Percentiles rank a stretch among this genome's conserved stretches.
Evolutionary conservation across 2,113 vertebrate genomes (phyloP).

Genomic region (Oceanites oceanicus): DNA sequence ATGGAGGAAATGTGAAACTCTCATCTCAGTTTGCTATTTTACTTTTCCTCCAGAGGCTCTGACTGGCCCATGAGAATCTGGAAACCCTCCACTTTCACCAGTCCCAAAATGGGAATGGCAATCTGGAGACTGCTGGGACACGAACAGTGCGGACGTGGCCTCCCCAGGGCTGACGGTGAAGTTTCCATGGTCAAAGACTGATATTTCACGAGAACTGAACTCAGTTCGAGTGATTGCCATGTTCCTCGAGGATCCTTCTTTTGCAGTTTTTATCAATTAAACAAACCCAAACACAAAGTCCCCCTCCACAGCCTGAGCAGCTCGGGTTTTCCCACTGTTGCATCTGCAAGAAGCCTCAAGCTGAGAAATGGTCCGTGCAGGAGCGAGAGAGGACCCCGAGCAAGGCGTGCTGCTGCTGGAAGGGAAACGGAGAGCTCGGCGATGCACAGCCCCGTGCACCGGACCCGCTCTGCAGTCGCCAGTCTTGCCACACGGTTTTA

Average conservation of each 20-base stretch:
- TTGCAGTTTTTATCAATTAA: background rate
- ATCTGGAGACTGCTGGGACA: background rate
- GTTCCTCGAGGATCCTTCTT: background rate
- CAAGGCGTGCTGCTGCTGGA: background rate
- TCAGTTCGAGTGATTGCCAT: rapidly evolving
- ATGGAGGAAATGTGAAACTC: background rate
- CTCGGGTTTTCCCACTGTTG: rapidly evolving
- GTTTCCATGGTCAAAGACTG: background rate
- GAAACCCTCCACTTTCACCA: background rate
- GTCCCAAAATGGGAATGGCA: background rate
- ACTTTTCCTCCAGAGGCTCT: background rate
- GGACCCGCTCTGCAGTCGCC: rapidly evolving
- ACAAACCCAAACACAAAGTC: background rate
- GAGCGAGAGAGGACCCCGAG: background rate
- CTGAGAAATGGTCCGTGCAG: background rate
- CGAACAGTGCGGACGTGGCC: rapidly evolving
- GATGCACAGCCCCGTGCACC: rapidly evolving
- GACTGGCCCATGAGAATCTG: background rate
- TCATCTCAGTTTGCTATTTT: background rate
- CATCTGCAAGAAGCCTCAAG: background rate
- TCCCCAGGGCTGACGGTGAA: background rate
- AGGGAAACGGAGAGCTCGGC: background rate
- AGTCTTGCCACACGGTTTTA: background rate
- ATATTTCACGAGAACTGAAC: background rate
- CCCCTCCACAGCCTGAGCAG: background rate